Evolutionary conservation across 2,797 vertebrate species (phyloP), one percentile per base, ranked within the genome.

Genomic region (Phrynocephalus forsythii): DNA sequence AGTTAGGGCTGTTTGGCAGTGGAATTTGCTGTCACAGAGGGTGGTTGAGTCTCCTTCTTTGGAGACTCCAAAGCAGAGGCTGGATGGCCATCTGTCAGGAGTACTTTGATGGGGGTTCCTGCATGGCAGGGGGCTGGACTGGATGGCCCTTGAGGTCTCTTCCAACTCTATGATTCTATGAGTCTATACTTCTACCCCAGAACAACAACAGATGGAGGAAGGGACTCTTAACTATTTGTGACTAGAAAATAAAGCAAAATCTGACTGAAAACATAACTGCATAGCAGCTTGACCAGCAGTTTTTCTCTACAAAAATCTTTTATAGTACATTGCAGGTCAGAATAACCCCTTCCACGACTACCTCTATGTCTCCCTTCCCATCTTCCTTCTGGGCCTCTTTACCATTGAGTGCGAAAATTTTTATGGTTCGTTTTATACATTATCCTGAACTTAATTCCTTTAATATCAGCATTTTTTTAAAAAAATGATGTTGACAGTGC

Each of bases 391-490:
- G n/a, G 87, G 71, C 79, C 86, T 78, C 22, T 87, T 94, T 87
- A 91, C 83, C 18, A 50, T 90, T 63, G 80, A 80, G 67, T 78
- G 78, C 48, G 89, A 87, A 81, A 68, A 76, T 84, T 79, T 85
- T 91, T 72, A 63, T 83, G 38, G 67, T 6, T 52, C 79, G 60
- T 86, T 91, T 87, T 87, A 89, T 73, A 69, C 79, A 89, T 91
- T 89, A 71, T 22, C 83, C 86, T 88, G 87, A 73, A 92, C 90
- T 88, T 82, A 30, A 2, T 83, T 93, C 73, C 89, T 30, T 87
- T 91, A 89, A 92, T 88, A 90, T 93, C 91, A 90, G 85, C 91
- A 86, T 67, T 38, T 91, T 90, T 84, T 38, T 38, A 5, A 5
- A 80, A 80, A 89, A 92, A 91, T 2, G 7, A 82, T 66, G 94